A percentile compares a stretch with the other conserved stretches of the same genome.
Evolutionary conservation across 1,140 invertebrate genomes (phyloP).

Genomic region (Eurosta solidaginis): DNA sequence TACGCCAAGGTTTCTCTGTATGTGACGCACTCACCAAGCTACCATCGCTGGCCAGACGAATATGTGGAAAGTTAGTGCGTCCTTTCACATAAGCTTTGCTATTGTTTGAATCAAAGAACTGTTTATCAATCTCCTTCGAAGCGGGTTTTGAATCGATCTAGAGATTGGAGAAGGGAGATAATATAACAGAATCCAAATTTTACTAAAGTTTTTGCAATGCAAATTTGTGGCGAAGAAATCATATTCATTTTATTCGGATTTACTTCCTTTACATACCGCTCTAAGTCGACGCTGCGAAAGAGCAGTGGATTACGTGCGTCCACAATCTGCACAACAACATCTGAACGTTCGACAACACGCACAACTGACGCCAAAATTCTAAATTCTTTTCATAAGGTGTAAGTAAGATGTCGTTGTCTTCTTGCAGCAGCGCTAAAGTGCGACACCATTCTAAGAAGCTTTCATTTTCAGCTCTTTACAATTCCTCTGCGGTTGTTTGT

Average conservation of each 20-base stretch:
- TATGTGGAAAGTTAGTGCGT: conserved; percentile 59
- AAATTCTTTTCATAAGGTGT: conserved; percentile 99
- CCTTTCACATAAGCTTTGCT: conserved; percentile 62
- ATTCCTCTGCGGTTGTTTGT: conserved; percentile 75
- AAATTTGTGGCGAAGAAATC: conserved; percentile 59
- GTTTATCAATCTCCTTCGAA: conserved; percentile 64
- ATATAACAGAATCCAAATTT: neutral
- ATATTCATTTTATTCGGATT: conserved; percentile 78
- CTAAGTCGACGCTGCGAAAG: conserved; percentile 94
- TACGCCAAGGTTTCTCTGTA: conserved; percentile 80
- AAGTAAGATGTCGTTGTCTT: conserved; percentile 79
- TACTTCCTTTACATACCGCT: conserved; percentile 89
- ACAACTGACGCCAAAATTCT: conserved; percentile 98
- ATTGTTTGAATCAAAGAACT: conserved; percentile 64
- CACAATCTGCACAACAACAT: conserved; percentile 94
- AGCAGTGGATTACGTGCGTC: conserved; percentile 96
- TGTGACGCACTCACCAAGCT: conserved; percentile 44
- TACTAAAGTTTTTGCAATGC: neutral
- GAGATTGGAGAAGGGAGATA: conserved; percentile 30
- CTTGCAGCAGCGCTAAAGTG: conserved; percentile 77
- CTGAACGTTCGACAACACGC: conserved; percentile 95
- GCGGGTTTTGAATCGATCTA: conserved; percentile 57
- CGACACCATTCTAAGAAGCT: conserved; percentile 89
- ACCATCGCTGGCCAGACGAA: conserved; percentile 49
- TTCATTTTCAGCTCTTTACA: conserved; percentile 77